phyloP scores from a whole-genome alignment of 2,797 vertebrate genomes.

The Molossus alvarezi region DNA sequence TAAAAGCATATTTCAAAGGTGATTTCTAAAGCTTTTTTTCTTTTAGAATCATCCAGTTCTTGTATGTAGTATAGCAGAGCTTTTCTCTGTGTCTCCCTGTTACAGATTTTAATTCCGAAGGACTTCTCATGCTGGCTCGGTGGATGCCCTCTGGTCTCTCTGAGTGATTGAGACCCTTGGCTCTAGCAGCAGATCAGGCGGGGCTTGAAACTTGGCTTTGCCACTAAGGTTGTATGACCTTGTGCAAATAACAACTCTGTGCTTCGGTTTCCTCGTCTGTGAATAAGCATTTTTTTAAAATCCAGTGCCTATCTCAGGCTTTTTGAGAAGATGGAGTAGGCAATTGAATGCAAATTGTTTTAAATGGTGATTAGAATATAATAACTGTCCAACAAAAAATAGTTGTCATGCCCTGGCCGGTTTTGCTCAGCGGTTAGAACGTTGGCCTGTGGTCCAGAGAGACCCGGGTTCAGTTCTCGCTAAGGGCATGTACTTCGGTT shows the following conservation, averaged over 20 bases:
- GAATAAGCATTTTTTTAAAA: not conserved
- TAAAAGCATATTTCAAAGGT: not conserved
- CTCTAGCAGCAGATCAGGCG: not conserved
- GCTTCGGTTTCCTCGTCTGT: not conserved
- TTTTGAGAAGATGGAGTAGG: not conserved
- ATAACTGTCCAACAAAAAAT: not conserved
- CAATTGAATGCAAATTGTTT: conserved; percentile 21
- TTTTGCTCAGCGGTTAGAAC: no score
- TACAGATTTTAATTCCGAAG: not conserved
- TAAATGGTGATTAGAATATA: not conserved
- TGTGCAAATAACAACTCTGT: not conserved
- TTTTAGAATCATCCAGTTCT: not conserved
- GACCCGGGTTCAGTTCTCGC: no score
- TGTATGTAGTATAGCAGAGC: not conserved
- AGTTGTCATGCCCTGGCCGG: not conserved
- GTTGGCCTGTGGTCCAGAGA: no score
- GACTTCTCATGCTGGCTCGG: not conserved
- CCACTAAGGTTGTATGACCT: not conserved
- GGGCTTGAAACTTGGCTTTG: not conserved
- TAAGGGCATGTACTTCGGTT: no score
- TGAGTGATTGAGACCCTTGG: not conserved
- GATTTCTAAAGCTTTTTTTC: not conserved
- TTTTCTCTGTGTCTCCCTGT: not conserved
- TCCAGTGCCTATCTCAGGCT: not conserved
- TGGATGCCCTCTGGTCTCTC: not conserved